These are phyloP conservation scores for Drosophila austrosaltans DNA, from an alignment of 2,888 invertebrate species.

Conservation along the genomic window DNA sequence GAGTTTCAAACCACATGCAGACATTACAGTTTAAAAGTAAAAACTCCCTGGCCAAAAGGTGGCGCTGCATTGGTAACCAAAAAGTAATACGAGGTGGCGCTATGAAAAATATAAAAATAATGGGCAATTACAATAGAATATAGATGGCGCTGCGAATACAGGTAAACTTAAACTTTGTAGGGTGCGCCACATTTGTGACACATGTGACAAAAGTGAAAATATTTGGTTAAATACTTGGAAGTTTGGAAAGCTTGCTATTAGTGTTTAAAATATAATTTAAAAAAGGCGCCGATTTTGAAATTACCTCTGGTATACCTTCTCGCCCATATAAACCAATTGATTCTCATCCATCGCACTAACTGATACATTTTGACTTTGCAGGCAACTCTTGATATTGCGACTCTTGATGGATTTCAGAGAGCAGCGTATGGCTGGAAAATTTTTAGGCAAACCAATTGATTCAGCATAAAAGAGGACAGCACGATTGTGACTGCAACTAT, in stretches of 20 bases:
- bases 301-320: conserved; percentile 75
- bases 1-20: too few species aligned
- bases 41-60: conserved; percentile 78
- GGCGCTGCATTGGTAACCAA: conserved; percentile 79
- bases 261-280: neutral
- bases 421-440: conserved; percentile 80
- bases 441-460: conserved; percentile 76
- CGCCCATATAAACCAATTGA: conserved; percentile 80
- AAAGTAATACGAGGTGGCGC: conserved; percentile 77
- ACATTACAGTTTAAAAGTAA: conserved; percentile 24
- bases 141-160: too few species aligned
- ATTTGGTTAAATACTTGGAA: neutral
- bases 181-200: neutral
- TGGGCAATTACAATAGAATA: neutral
- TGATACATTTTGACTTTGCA: conserved; percentile 21
- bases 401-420: conserved; percentile 57
- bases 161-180: neutral
- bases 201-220: too few species aligned
- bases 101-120: neutral
- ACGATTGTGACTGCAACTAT: conserved; percentile 82
- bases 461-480: conserved; percentile 82
- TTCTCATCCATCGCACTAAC: conserved; percentile 21
- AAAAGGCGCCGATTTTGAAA: conserved; percentile 8
- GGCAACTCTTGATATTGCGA: conserved; percentile 41
- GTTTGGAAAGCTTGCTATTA: neutral